phyloP scores from a whole-genome alignment of 2,113 vertebrate species.

The Athene noctua region DNA sequence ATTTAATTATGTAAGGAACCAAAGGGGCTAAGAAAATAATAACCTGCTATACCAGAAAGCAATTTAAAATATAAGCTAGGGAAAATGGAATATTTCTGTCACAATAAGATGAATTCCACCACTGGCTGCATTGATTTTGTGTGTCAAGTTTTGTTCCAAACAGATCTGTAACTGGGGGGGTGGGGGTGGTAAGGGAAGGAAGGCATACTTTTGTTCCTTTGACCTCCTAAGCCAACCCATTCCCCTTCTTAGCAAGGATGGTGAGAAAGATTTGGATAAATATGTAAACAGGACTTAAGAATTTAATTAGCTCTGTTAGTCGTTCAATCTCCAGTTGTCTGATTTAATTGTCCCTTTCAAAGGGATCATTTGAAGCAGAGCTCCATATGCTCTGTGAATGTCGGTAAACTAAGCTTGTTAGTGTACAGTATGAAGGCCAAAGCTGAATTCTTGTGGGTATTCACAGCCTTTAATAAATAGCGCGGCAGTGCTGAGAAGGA shows the following conservation, averaged over 20 bases:
- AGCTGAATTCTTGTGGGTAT: slow-evolving; percentile 35
- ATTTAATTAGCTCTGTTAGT: slow-evolving; percentile 44
- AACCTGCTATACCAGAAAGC: slow-evolving; percentile 58
- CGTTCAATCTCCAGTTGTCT: slow-evolving; percentile 21
- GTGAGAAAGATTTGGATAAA: slow-evolving; percentile 25
- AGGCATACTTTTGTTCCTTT: neutral
- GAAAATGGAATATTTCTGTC: slow-evolving; percentile 61
- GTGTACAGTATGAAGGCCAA: slow-evolving; percentile 18
- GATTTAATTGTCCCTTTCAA: slow-evolving; percentile 37
- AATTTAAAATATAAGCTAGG: slow-evolving; percentile 50
- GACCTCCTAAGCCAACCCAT: neutral
- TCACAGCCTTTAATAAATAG: slow-evolving; percentile 26
- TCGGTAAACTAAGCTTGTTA: slow-evolving; percentile 40
- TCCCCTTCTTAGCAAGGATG: neutral
- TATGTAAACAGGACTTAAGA: neutral
- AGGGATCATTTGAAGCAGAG: slow-evolving; percentile 31
- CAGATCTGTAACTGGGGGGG: neutral
- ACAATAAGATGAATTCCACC: slow-evolving; percentile 51
- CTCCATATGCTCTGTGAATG: slow-evolving; percentile 12
- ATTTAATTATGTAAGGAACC: slow-evolving; percentile 56
- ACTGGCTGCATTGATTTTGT: neutral
- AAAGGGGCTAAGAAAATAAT: slow-evolving; percentile 51
- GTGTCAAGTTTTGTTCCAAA: slow-evolving; percentile 21
- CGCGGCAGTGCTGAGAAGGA: neutral
- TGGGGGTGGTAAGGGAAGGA: neutral